Conservation (phyloP, 2,797 vertebrate genomes). For the Melanotaenia maccullochi region DNA sequence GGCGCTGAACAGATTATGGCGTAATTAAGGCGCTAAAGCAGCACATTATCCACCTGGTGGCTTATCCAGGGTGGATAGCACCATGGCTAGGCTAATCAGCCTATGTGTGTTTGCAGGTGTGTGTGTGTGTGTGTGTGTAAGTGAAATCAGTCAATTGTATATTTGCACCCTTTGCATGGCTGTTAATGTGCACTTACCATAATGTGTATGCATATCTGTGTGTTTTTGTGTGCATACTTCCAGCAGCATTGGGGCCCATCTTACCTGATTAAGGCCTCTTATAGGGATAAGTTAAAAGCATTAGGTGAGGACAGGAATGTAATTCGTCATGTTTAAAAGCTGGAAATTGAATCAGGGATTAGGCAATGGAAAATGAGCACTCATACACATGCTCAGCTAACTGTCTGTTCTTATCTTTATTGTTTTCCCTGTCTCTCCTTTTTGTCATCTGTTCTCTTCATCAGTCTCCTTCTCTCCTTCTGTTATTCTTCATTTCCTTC, state of each 20-base stretch:
- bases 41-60: conserved; percentile 99
- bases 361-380: conserved; percentile 86
- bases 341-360: conserved; percentile 94
- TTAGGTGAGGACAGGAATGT: conserved; percentile 97
- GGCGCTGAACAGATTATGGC: conserved; percentile 98
- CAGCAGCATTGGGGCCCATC: conserved; percentile 88
- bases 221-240: conserved; percentile 73
- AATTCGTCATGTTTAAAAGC: conserved; percentile 99
- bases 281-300: conserved; percentile 99
- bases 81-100: conserved; percentile 92
- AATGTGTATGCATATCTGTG: conserved; percentile 27
- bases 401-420: conserved; percentile 29
- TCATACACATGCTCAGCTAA: conserved; percentile 57
- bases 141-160: conserved; percentile 13
- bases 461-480: conserved; percentile 63
- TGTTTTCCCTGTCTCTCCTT: conserved; percentile 21
- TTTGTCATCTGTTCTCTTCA: conserved; percentile 16
- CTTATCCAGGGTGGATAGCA: conserved; percentile 79
- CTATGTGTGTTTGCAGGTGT: conserved; percentile 49
- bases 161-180: conserved; percentile 24
- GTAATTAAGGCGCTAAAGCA: conserved; percentile 99
- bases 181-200: conserved; percentile 29
- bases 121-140: conserved; percentile 26
- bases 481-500: conserved; percentile 38
- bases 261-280: conserved; percentile 98